Evolutionary conservation across 1,140 invertebrate genomes (phyloP).

Genomic region (Meloidogyne hapla): DNA sequence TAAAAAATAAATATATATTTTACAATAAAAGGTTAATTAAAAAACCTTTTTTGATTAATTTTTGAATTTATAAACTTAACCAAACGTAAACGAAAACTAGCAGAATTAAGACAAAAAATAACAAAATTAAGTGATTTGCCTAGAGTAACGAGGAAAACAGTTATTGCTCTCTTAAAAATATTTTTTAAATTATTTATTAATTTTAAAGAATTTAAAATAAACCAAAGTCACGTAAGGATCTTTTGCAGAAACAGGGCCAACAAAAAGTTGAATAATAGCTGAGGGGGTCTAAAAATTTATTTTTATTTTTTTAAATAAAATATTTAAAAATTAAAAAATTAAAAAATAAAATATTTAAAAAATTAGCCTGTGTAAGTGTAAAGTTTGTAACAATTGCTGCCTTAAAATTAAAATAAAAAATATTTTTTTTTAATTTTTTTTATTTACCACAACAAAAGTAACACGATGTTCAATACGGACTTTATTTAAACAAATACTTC

Average conservation of each 20-base stretch:
- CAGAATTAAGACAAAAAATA: constrained; percentile 43
- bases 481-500: constrained; percentile 15
- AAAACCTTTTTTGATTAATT: constrained; percentile 27
- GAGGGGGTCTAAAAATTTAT: constrained; percentile 38
- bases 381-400: constrained; percentile 46
- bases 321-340: not conserved
- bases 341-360: too few species aligned
- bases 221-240: constrained; percentile 29
- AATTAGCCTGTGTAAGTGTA: constrained; percentile 44
- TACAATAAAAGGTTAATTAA: too few species aligned
- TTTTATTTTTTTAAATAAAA: too few species aligned
- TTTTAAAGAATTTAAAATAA: not conserved
- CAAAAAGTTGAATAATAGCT: constrained; percentile 32
- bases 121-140: constrained; percentile 49
- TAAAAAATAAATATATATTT: not conserved
- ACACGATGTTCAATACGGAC: constrained; percentile 31
- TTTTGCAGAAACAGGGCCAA: constrained; percentile 15
- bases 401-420: not conserved
- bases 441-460: constrained; percentile 37
- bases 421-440: not conserved
- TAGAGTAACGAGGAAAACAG: constrained; percentile 35
- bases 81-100: constrained; percentile 36
- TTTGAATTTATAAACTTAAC: constrained; percentile 27
- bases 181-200: not conserved
- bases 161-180: constrained; percentile 27